A percentile compares a stretch with the other conserved stretches of the same genome.
phyloP scores from a whole-genome alignment of 2,888 invertebrate genomes.

The Nemotelus nigrinus region DNA sequence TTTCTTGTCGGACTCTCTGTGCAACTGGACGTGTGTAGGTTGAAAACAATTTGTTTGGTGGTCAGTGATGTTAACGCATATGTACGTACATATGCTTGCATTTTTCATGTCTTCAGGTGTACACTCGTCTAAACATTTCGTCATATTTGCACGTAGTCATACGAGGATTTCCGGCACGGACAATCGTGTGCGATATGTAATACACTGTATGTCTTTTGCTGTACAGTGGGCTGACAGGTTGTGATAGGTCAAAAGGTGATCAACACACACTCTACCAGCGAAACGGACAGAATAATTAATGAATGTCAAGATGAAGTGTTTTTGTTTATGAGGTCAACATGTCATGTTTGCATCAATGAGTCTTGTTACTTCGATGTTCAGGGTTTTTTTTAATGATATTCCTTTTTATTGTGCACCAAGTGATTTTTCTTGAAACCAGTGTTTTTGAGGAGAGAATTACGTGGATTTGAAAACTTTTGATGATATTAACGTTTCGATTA shows the following conservation, averaged over 20 bases:
- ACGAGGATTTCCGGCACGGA: constrained; percentile 38
- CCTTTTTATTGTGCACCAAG: background rate
- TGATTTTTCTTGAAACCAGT: background rate
- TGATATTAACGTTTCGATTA: too few relatives aligned
- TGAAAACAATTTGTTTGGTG: constrained; percentile 34
- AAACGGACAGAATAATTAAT: constrained; percentile 38
- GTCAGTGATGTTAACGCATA: background rate
- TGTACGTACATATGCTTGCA: constrained; percentile 13
- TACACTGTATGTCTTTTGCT: background rate
- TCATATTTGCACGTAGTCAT: background rate
- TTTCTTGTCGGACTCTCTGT: background rate
- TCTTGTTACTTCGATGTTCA: background rate
- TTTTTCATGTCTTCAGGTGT: background rate
- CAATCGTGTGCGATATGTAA: constrained; percentile 7
- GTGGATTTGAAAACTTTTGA: background rate
- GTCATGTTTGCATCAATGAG: constrained; percentile 24
- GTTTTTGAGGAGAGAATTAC: constrained; percentile 16
- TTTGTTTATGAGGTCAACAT: constrained; percentile 36
- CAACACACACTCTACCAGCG: constrained; percentile 18
- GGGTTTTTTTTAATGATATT: too few relatives aligned
- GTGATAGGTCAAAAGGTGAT: constrained; percentile 42
- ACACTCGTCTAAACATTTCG: background rate
- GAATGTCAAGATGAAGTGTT: constrained; percentile 29
- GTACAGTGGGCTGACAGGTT: constrained; percentile 34
- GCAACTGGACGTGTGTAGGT: constrained; percentile 24